Evolutionary conservation across 2,888 invertebrate species (phyloP), one percentile per base, ranked within the genome.

Genomic region (Arenicola marina): DNA sequence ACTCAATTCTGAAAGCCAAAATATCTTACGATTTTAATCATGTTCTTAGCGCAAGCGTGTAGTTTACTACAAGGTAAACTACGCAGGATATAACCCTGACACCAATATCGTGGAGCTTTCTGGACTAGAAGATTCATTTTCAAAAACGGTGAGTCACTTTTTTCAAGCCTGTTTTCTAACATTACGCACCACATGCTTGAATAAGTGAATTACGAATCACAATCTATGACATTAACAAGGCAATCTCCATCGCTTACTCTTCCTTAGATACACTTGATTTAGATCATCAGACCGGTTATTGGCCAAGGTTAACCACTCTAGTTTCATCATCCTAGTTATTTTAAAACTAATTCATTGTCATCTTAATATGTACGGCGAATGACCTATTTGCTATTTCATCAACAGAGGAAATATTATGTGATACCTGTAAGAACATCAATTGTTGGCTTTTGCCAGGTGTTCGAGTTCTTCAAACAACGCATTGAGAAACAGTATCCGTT

Each of bases 391-490:
- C n/a, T n/a, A n/a, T n/a, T n/a, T n/a, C n/a, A n/a, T n/a, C n/a
- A n/a, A n/a, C n/a, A n/a, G n/a, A n/a, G n/a, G n/a, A n/a, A n/a
- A n/a, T n/a, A n/a, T n/a, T n/a, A n/a, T n/a, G n/a, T n/a, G n/a
- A n/a, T n/a, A n/a, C n/a, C n/a, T n/a, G n/a, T n/a, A n/a, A n/a
- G n/a, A n/a, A n/a, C n/a, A n/a, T n/a, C n/a, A n/a, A n/a, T n/a
- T n/a, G n/a, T n/a, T n/a, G n/a, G n/a, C n/a, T n/a, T 38, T 18
- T 11, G 38, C 18, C 48, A 81, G 80, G 75, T 81, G 21, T 59
- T 76, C 44, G 76, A 80, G 28, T 81, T 81, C 67, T 75, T 80
- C 67, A 76, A 76, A 65, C 73, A 77, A 59, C 69, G 78, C 51
- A 78, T 81, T 26, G 67, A 74, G 2, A 74, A 67, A 62, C 78